Evolutionary conservation across 2,113 vertebrate genomes (phyloP).

Genomic region (Rhombomys opimus): DNA sequence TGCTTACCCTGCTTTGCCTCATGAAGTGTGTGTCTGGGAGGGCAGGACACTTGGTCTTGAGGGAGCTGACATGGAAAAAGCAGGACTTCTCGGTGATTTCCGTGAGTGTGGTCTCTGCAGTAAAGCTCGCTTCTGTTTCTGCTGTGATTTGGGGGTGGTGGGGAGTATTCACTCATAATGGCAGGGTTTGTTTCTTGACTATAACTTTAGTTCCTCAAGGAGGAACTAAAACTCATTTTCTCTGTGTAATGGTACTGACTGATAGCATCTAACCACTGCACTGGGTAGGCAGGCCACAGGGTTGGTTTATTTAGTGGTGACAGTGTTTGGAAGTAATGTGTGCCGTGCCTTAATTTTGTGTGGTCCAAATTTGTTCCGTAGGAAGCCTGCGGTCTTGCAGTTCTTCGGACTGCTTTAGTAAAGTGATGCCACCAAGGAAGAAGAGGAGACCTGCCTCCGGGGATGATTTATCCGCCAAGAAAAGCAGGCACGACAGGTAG

Average conservation of each 20-base stretch:
- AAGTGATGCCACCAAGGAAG: constrained; percentile 99
- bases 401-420: constrained; percentile 95
- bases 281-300: background rate
- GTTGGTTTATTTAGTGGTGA: background rate
- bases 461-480: constrained; percentile 98
- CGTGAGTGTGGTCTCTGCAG: background rate
- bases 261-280: background rate
- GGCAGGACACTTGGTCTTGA: background rate
- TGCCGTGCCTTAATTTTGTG: background rate
- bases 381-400: constrained; percentile 91
- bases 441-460: constrained; percentile 98
- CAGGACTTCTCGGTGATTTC: background rate
- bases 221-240: background rate
- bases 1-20: background rate
- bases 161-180: background rate
- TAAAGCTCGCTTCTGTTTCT: constrained; percentile 38
- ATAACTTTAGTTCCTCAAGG: background rate
- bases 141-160: background rate
- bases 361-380: constrained; percentile 77
- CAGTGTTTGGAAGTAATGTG: background rate
- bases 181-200: constrained; percentile 29
- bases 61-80: background rate
- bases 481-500: constrained; percentile 98
- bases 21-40: background rate
- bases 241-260: background rate